Evolutionary conservation across 1,140 invertebrate genomes (phyloP).

Genomic region (Drosophila neocordata): DNA sequence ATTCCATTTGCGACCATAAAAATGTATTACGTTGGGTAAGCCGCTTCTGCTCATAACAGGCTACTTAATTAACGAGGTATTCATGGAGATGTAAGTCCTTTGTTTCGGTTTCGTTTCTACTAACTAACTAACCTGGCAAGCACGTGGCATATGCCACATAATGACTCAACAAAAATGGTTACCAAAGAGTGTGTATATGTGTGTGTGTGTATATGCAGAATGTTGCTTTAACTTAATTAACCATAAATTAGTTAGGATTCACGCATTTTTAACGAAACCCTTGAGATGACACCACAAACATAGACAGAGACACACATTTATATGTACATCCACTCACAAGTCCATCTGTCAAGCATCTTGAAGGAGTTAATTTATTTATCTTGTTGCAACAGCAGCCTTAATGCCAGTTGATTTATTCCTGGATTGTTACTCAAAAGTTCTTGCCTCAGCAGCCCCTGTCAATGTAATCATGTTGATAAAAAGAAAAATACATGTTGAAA

Average conservation of each 20-base stretch:
- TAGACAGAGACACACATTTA: background rate
- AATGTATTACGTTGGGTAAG: slow-evolving; percentile 64
- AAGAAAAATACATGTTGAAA: slow-evolving; percentile 36
- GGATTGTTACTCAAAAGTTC: slow-evolving; percentile 45
- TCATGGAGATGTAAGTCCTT: slow-evolving; percentile 29
- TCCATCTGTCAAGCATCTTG: slow-evolving; percentile 53
- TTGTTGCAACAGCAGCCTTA: slow-evolving; percentile 26
- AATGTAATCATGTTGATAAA: slow-evolving; percentile 47
- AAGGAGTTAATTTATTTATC: slow-evolving; percentile 64
- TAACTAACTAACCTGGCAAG: slow-evolving; percentile 19
- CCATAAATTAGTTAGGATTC: slow-evolving; percentile 63
- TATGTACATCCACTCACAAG: slow-evolving; percentile 9
- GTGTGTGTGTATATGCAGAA: slow-evolving; percentile 20
- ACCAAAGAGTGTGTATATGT: background rate
- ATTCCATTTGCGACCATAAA: slow-evolving; percentile 69
- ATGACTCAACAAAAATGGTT: slow-evolving; percentile 7
- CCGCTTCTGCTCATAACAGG: slow-evolving; percentile 59
- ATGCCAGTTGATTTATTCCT: slow-evolving; percentile 58
- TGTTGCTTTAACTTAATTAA: slow-evolving; percentile 62
- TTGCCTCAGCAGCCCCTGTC: slow-evolving; percentile 1
- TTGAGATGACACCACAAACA: slow-evolving; percentile 36
- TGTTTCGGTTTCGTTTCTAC: slow-evolving; percentile 44
- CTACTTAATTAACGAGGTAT: slow-evolving; percentile 64
- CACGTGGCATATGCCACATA: slow-evolving; percentile 46
- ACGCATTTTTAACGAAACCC: slow-evolving; percentile 64